Evolutionary conservation across 2,888 invertebrate species (phyloP), one percentile per base, ranked within the genome.

Genomic region (Lepidochrysops patricia): DNA sequence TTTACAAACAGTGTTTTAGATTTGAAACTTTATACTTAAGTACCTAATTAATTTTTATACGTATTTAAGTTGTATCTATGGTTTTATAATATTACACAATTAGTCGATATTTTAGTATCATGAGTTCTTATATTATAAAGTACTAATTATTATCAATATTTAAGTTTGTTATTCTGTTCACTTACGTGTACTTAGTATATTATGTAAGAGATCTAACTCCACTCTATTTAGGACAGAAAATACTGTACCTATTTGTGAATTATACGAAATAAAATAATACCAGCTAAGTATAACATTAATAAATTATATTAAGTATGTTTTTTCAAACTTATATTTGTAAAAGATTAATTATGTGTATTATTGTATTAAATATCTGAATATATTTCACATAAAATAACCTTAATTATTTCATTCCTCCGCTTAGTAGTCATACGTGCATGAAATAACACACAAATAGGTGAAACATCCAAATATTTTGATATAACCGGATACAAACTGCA

Each of bases 191-290:
- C 13, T 29, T 19, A 32, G 19, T 32, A 32, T 54, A 13, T 52
- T 59, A 60, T 64, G 29, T 68, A 69, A 74, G 77, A 74, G 77
- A 75, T 71, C 64, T 62, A 57, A 62, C 68, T 75, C 77, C 77
- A 77, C 76, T 78, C 58, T 13, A 26, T 26, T 4, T n/a, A 26
- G 50, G 26, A 13, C 13, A n/a, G 4, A 50, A n/a, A 26, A 26
- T n/a, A 50, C 2, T 12, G 13, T 50, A 12, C 7, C n/a, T 5
- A n/a, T n/a, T 4, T n/a, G 35, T 4, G n/a, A 4, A 4, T 13
- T n/a, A 1, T 32, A 32, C 9, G 2, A n/a, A n/a, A n/a, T n/a
- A n/a, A n/a, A n/a, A n/a, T n/a, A n/a, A n/a, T n/a, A n/a, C n/a
- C n/a, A n/a, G n/a, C n/a, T n/a, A n/a, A n/a, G n/a, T n/a, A n/a